Conservation (phyloP, 2,888 invertebrate genomes). For the Ennomos quercinarius region DNA sequence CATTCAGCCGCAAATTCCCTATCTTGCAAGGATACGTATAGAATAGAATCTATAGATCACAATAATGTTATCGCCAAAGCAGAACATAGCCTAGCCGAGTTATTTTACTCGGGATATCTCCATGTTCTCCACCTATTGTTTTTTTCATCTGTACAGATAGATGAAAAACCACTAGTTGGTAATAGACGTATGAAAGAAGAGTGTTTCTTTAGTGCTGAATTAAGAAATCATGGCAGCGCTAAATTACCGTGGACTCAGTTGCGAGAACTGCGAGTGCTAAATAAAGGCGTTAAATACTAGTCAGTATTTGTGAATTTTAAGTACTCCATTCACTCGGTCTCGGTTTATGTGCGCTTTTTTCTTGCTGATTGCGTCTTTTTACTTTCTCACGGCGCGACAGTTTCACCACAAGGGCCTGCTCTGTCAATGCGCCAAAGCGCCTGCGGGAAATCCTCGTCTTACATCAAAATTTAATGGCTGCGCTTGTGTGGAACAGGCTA, state of each 20-base stretch:
- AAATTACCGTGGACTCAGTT: slow-evolving; percentile 28
- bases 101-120: too few relatives aligned
- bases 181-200: not conserved
- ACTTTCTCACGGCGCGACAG: slow-evolving; percentile 68
- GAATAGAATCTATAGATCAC: too few relatives aligned
- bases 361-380: slow-evolving; percentile 80
- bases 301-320: slow-evolving; percentile 80
- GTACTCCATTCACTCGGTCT: slow-evolving; percentile 63
- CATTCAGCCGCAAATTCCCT: too few relatives aligned
- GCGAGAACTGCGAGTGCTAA: slow-evolving; percentile 44
- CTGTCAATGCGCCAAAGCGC: slow-evolving; percentile 55
- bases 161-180: too few relatives aligned
- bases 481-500: slow-evolving; percentile 27
- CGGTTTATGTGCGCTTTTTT: slow-evolving; percentile 70
- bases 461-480: slow-evolving; percentile 35
- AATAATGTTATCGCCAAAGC: too few relatives aligned
- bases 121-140: too few relatives aligned
- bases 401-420: slow-evolving; percentile 61
- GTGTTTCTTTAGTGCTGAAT: slow-evolving; percentile 17
- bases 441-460: slow-evolving; percentile 52
- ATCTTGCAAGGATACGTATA: too few relatives aligned
- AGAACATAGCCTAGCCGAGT: too few relatives aligned
- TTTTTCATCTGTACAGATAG: too few relatives aligned
- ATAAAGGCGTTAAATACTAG: slow-evolving; percentile 47
- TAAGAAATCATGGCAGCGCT: slow-evolving; percentile 24